These are phyloP conservation scores for Hirtodrosophila trivittata DNA, from an alignment of 2,888 invertebrate species.

Conservation along the genomic window DNA sequence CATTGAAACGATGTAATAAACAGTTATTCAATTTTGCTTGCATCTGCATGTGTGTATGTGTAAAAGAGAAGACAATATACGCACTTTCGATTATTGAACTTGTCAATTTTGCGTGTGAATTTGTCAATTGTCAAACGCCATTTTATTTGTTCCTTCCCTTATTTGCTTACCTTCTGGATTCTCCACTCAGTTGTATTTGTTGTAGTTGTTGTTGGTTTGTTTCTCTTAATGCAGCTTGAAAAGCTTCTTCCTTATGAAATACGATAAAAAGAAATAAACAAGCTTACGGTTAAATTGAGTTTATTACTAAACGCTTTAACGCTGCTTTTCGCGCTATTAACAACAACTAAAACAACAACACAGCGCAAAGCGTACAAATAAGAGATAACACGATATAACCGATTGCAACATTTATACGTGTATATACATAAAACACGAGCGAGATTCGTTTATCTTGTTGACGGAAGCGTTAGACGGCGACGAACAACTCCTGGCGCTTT, in stretches of 20 bases:
- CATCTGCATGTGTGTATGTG: constrained; percentile 15
- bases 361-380: constrained; percentile 14
- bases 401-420: not conserved
- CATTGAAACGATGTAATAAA: constrained; percentile 56
- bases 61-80: constrained; percentile 42
- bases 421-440: constrained; percentile 9
- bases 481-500: constrained; percentile 47
- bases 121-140: constrained; percentile 38
- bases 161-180: constrained; percentile 36
- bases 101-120: constrained; percentile 34
- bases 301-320: constrained; percentile 29
- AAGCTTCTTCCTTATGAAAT: constrained; percentile 38
- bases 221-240: constrained; percentile 44
- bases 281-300: constrained; percentile 20
- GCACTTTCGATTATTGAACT: constrained; percentile 73
- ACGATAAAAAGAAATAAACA: constrained; percentile 42
- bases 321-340: constrained; percentile 25
- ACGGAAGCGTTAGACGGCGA: constrained; percentile 58
- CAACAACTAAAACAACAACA: constrained; percentile 26
- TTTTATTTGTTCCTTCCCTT: constrained; percentile 24
- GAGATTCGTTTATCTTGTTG: constrained; percentile 53
- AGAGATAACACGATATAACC: constrained; percentile 30
- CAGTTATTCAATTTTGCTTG: constrained; percentile 57
- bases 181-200: constrained; percentile 12
- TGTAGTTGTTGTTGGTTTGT: constrained; percentile 39